phyloP scores from a whole-genome alignment of 2,888 invertebrate species.

The Thymelicus acteon region DNA sequence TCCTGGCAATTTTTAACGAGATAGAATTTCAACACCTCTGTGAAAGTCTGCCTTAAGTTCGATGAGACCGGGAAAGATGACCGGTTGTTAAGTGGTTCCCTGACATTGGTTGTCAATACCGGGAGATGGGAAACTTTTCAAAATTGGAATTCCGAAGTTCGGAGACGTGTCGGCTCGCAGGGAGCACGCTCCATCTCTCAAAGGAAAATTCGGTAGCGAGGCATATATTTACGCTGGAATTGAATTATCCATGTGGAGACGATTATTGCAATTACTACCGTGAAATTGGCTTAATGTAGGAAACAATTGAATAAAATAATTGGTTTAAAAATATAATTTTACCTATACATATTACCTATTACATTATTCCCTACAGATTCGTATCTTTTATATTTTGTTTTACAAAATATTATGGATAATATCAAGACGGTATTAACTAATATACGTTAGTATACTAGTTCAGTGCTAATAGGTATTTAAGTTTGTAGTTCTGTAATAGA shows the following conservation, averaged over 20 bases:
- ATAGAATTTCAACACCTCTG: background rate
- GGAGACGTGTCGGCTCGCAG: conserved; percentile 77
- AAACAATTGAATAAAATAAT: conserved; percentile 43
- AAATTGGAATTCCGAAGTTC: conserved; percentile 84
- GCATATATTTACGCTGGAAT: conserved; percentile 78
- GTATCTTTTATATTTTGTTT: too few relatives aligned
- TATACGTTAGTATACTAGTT: too few relatives aligned
- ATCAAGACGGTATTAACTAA: too few relatives aligned
- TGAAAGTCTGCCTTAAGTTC: conserved; percentile 33
- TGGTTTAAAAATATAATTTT: background rate
- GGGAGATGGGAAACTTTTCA: conserved; percentile 82
- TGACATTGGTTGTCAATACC: conserved; percentile 80
- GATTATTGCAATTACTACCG: conserved; percentile 77
- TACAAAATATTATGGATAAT: too few relatives aligned
- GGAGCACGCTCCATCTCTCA: conserved; percentile 78
- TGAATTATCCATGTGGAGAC: conserved; percentile 76
- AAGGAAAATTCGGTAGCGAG: conserved; percentile 80
- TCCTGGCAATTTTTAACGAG: background rate
- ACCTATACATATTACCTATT: too few relatives aligned
- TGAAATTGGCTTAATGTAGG: conserved; percentile 73
- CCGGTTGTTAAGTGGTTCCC: conserved; percentile 64
- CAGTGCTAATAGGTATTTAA: too few relatives aligned
- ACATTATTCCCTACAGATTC: too few relatives aligned
- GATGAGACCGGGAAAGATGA: conserved; percentile 51
- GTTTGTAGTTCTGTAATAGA: too few relatives aligned